Evolutionary conservation across 2,888 invertebrate genomes (phyloP).

Genomic region (Blomia tropicalis): DNA sequence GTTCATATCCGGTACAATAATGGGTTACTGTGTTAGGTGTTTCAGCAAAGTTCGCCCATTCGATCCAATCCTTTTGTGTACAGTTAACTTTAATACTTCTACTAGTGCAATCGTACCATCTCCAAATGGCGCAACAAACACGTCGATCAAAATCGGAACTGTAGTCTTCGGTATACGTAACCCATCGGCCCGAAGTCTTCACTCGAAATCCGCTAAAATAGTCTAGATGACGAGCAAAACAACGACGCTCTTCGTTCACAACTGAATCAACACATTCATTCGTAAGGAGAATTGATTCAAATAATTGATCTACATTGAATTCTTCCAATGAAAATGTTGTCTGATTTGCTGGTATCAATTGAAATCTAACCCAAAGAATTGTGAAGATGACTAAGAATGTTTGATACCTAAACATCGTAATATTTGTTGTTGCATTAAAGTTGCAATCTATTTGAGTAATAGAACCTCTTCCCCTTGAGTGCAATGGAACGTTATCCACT

Average conservation of each 20-base stretch:
- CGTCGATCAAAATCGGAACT: background rate
- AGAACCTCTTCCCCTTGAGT: no score
- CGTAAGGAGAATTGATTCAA: background rate
- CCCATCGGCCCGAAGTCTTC: background rate
- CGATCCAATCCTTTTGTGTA: background rate
- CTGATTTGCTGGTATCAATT: no score
- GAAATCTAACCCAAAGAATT: no score
- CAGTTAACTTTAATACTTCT: background rate
- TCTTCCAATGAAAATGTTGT: background rate
- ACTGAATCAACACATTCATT: background rate
- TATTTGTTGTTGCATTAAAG: no score
- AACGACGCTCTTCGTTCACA: background rate
- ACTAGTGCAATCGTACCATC: background rate
- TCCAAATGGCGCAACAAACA: conserved; percentile 1
- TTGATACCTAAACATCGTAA: no score
- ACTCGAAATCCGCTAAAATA: background rate
- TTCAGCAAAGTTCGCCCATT: background rate
- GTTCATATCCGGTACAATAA: background rate
- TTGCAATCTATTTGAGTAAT: no score
- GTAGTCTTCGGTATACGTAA: background rate
- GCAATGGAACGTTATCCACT: no score
- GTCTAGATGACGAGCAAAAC: background rate
- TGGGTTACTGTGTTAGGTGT: background rate
- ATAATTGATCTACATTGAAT: background rate
- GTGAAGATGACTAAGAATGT: no score